Conservation (phyloP, 2,113 vertebrate genomes). For the Ornithorhynchus anatinus region DNA sequence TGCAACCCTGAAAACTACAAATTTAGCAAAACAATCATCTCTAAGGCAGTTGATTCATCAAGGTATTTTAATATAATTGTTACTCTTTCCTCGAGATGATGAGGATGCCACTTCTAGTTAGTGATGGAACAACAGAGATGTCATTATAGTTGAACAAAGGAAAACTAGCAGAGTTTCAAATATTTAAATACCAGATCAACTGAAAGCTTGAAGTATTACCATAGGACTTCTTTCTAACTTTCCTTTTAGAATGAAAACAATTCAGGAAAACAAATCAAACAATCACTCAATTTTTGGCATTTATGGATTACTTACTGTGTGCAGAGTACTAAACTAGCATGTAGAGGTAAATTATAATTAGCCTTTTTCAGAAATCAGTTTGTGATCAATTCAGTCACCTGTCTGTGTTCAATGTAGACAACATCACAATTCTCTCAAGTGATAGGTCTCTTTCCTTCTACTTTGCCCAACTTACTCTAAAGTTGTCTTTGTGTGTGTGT, state of each 20-base stretch:
- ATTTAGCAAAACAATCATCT: conserved; percentile 57
- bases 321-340: too few species aligned
- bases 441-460: too few species aligned
- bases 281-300: too few species aligned
- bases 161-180: conserved; percentile 20
- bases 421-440: too few species aligned
- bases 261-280: too few species aligned
- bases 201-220: background rate
- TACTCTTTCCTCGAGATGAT: conserved; percentile 28
- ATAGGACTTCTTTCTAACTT: background rate
- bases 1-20: conserved; percentile 35
- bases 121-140: conserved; percentile 35
- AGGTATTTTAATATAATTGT: conserved; percentile 53
- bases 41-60: conserved; percentile 35
- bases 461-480: too few species aligned
- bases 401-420: too few species aligned
- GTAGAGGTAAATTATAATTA: background rate
- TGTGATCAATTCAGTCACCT: background rate
- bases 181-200: conserved; percentile 32
- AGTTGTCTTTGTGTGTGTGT: too few species aligned
- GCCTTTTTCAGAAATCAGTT: background rate
- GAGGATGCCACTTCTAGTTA: conserved; percentile 52
- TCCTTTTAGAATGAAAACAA: too few species aligned
- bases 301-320: too few species aligned
- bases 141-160: conserved; percentile 20